phyloP scores from a whole-genome alignment of 1,140 invertebrate species.

The Trichomalopsis sarcophagae region DNA sequence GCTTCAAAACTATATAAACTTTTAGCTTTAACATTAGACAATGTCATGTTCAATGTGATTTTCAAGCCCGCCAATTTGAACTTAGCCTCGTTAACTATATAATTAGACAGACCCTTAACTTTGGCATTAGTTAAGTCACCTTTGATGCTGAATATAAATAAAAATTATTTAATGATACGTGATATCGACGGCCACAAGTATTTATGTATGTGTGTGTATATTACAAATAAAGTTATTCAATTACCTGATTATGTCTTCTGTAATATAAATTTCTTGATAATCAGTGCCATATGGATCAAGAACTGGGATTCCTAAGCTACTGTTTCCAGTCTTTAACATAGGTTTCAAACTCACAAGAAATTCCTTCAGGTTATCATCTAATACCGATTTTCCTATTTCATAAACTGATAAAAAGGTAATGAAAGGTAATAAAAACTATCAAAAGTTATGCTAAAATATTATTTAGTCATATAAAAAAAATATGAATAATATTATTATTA shows the following conservation, averaged over 20 bases:
- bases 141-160: background rate
- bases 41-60: slow-evolving; percentile 35
- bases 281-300: slow-evolving; percentile 17
- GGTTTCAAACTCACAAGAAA: slow-evolving; percentile 10
- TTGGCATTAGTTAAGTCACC: background rate
- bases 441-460: background rate
- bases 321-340: background rate
- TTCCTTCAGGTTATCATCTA: background rate
- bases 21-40: slow-evolving; percentile 27
- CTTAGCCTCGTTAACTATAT: slow-evolving; percentile 24
- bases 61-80: slow-evolving; percentile 20
- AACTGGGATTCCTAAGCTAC: slow-evolving; percentile 19
- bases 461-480: background rate
- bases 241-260: slow-evolving; percentile 1
- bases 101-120: slow-evolving; percentile 40
- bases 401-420: slow-evolving; percentile 3
- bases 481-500: too few relatives aligned
- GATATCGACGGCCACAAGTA: background rate
- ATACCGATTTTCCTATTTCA: background rate
- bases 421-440: background rate
- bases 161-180: background rate
- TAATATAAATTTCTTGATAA: slow-evolving; percentile 1
- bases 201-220: background rate
- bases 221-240: background rate
- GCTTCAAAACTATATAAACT: slow-evolving; percentile 9